Evolutionary conservation across 1,140 invertebrate genomes (phyloP).

Genomic region (Drosophila lacteicornis): DNA sequence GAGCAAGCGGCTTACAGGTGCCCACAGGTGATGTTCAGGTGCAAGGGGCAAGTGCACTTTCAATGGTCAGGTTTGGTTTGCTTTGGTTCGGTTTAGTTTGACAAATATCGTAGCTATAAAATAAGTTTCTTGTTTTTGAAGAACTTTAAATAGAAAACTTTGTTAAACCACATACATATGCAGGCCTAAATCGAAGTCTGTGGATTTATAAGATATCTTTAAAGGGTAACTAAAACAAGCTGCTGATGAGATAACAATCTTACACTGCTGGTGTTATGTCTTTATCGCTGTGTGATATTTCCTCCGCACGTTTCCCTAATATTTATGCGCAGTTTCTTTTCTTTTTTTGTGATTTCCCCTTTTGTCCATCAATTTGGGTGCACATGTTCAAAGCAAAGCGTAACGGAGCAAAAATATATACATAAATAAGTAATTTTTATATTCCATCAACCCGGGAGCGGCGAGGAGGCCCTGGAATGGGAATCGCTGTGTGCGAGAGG

Average conservation of each 20-base stretch:
- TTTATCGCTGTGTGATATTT: constrained; percentile 7
- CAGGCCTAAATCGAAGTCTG: neutral
- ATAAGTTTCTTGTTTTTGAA: neutral
- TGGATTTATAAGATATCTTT: too few species aligned
- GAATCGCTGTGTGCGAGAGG: constrained; percentile 2
- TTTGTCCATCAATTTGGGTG: constrained; percentile 53
- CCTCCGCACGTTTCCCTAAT: constrained; percentile 37
- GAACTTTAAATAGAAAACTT: neutral
- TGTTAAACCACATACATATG: neutral
- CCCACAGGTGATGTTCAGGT: constrained; percentile 49
- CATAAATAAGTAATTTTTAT: constrained; percentile 78
- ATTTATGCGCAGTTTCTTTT: constrained; percentile 43
- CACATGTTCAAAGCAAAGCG: constrained; percentile 59
- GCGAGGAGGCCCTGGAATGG: constrained; percentile 11
- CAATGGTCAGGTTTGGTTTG: constrained; percentile 4
- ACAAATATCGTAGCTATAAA: neutral
- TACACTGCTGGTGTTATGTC: neutral
- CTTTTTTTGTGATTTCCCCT: constrained; percentile 37
- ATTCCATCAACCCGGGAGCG: constrained; percentile 60
- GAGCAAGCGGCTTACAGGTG: constrained; percentile 70
- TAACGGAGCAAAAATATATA: constrained; percentile 68
- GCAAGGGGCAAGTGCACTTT: constrained; percentile 3
- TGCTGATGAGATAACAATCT: neutral
- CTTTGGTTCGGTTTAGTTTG: neutral
- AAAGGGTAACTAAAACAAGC: neutral